Conservation (phyloP, 2,888 invertebrate genomes). For the Drosophila lutescens region DNA sequence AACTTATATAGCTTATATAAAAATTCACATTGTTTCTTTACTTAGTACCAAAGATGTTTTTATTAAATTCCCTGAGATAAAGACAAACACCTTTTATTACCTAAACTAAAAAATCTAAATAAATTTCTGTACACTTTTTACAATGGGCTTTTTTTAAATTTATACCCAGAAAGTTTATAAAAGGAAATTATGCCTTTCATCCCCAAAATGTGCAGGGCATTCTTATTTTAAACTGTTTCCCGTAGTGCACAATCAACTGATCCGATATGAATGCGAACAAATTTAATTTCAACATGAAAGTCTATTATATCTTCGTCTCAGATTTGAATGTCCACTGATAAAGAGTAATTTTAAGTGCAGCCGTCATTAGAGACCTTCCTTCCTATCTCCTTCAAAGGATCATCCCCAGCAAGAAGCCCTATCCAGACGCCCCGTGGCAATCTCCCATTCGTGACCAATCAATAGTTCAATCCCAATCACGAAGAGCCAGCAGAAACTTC, state of each 20-base stretch:
- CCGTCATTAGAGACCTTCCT: conserved; percentile 20
- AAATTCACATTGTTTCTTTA: too few relatives aligned
- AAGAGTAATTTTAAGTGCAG: conserved; percentile 24
- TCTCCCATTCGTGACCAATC: conserved; percentile 40
- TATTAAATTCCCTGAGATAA: too few relatives aligned
- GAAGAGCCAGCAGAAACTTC: conserved; percentile 48
- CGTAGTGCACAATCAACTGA: background rate
- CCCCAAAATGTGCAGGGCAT: too few relatives aligned
- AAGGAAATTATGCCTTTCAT: too few relatives aligned
- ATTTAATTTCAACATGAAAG: background rate
- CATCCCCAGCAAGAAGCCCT: conserved; percentile 18
- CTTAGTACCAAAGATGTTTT: too few relatives aligned
- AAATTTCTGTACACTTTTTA: too few relatives aligned
- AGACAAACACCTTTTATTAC: too few relatives aligned
- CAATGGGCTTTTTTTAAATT: too few relatives aligned
- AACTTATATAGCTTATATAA: too few relatives aligned
- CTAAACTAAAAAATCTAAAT: too few relatives aligned
- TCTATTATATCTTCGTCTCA: background rate
- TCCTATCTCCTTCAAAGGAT: conserved; percentile 9
- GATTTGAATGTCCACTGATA: conserved; percentile 7
- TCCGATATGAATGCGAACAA: background rate
- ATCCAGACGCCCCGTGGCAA: conserved; percentile 8
- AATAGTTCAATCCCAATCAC: conserved; percentile 55
- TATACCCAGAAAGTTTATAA: too few relatives aligned
- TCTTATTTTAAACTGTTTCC: too few relatives aligned